These are phyloP conservation scores for Actinopyga echinites DNA, from an alignment of 53 echinoderm and acorn worm species.

Conservation along the genomic window DNA sequence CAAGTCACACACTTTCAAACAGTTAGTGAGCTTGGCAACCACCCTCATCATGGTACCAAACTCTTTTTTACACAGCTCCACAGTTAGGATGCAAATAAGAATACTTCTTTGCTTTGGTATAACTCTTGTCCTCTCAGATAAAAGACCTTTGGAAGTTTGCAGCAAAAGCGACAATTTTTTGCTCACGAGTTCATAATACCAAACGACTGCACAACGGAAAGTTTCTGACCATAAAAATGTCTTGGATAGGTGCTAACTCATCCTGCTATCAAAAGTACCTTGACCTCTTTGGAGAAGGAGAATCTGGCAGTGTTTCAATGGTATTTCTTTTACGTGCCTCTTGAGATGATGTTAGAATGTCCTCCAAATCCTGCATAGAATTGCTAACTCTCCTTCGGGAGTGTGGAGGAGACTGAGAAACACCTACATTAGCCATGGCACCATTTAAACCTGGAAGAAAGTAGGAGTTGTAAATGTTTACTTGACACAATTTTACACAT, in stretches of 20 bases:
- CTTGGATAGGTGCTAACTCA: neutral
- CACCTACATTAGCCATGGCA: conserved; percentile 97
- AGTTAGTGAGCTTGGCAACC: no score
- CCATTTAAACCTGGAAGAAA: conserved; percentile 86
- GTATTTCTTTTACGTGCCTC: conserved; percentile 80
- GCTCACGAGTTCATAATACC: neutral
- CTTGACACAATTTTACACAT: no score
- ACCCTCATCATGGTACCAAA: no score
- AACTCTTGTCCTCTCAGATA: no score
- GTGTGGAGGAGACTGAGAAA: conserved; percentile 88
- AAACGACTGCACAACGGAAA: neutral
- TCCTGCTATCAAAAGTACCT: conserved; percentile 69
- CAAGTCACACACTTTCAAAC: no score
- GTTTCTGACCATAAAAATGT: neutral
- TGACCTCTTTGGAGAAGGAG: conserved; percentile 90
- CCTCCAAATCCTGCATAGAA: conserved; percentile 79
- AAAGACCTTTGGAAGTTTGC: no score
- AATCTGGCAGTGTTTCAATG: conserved; percentile 76
- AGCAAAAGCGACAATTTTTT: neutral
- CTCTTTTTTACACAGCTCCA: no score
- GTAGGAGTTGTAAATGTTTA: no score
- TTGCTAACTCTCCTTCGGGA: conserved; percentile 72
- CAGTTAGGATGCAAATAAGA: no score
- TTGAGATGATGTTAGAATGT: conserved; percentile 76
- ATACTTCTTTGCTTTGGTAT: no score